Conservation (phyloP, 2,888 invertebrate genomes). For the Troglohyphantes excavatus region DNA sequence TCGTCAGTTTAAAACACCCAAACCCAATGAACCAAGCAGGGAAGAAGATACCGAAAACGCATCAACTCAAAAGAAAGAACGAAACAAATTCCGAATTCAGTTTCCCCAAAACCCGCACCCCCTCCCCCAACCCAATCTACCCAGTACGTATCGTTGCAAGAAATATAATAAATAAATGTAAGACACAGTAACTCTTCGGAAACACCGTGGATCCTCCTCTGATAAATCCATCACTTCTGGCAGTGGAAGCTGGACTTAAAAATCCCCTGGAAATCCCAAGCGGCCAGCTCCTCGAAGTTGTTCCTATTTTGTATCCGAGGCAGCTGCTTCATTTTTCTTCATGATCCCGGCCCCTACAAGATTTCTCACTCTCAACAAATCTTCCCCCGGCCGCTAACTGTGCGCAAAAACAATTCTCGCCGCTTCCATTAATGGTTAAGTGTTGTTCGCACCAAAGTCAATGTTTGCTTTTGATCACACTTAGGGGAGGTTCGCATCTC, state of each 20-base stretch:
- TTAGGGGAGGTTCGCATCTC: not conserved
- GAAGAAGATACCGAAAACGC: no score
- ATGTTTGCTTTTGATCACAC: constrained; percentile 48
- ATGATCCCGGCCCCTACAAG: constrained; percentile 65
- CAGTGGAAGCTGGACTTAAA: constrained; percentile 58
- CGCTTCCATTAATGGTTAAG: constrained; percentile 69
- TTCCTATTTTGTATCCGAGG: constrained; percentile 60
- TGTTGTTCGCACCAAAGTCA: constrained; percentile 67
- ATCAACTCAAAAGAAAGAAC: no score
- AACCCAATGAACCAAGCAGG: no score
- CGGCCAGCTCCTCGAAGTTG: constrained; percentile 48
- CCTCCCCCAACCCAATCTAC: not conserved
- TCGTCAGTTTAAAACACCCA: no score
- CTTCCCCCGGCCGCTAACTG: constrained; percentile 55
- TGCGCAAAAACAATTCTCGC: constrained; percentile 55
- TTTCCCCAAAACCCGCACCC: not conserved
- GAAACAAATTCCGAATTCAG: not conserved
- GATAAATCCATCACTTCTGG: constrained; percentile 72
- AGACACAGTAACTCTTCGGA: constrained; percentile 23
- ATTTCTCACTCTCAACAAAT: constrained; percentile 73
- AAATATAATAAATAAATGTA: constrained; percentile 28
- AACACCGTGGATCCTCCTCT: constrained; percentile 36
- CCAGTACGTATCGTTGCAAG: not conserved
- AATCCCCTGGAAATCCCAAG: constrained; percentile 44
- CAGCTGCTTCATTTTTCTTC: constrained; percentile 67